Percentiles rank a stretch among this genome's conserved stretches.
Conservation (phyloP, 2,888 invertebrate genomes). For the Papilio elwesi region DNA sequence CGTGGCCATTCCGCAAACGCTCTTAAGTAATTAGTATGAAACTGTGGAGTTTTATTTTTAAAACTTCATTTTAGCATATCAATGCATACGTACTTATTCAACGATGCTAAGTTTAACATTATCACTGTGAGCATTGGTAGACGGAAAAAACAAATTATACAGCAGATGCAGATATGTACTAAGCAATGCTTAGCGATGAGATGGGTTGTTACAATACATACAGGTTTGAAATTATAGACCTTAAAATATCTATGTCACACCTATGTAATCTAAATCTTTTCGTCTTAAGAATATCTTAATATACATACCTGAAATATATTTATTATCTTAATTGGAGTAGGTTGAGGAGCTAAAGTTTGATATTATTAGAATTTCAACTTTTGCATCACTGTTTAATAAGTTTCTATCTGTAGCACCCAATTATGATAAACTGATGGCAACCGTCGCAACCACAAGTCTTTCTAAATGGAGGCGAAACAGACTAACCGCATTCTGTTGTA, state of each 20-base stretch:
- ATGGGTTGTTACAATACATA: neutral
- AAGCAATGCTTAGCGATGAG: neutral
- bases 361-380: too few relatives aligned
- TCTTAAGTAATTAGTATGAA: conserved; percentile 11
- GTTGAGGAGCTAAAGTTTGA: too few relatives aligned
- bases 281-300: too few relatives aligned
- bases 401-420: neutral
- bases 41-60: conserved; percentile 4
- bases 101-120: neutral
- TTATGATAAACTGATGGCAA: neutral
- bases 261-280: too few relatives aligned
- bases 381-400: too few relatives aligned
- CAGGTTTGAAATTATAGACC: too few relatives aligned
- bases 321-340: too few relatives aligned
- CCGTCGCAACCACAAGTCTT: neutral
- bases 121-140: neutral
- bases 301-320: too few relatives aligned
- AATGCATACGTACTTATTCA: conserved; percentile 2
- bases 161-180: neutral
- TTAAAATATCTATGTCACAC: too few relatives aligned
- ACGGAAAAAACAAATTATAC: neutral
- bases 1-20: neutral
- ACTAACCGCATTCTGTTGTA: neutral
- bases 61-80: conserved; percentile 10
- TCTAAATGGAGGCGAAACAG: neutral